Percentiles rank a stretch among this genome's conserved stretches.
Conservation (phyloP, 2,888 invertebrate genomes). For the Athrips mouffetella region DNA sequence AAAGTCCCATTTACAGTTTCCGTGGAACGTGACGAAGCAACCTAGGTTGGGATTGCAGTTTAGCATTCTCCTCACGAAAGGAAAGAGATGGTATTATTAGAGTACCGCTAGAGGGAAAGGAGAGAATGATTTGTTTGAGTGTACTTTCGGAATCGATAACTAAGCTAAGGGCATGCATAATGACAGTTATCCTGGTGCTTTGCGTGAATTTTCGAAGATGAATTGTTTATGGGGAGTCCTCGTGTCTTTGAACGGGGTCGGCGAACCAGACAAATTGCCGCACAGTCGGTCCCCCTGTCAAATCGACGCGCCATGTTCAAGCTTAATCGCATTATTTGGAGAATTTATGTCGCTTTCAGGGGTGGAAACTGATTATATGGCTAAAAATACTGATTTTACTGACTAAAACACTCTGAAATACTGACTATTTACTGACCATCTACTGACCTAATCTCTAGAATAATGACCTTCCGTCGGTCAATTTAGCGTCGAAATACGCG, state of each 20-base stretch:
- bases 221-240: conserved; percentile 52
- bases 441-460: no score
- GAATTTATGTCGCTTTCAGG: conserved; percentile 40
- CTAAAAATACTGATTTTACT: no score
- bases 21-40: conserved; percentile 36
- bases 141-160: conserved; percentile 48
- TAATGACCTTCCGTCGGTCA: no score
- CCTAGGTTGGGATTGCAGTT: conserved; percentile 47
- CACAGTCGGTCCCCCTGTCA: conserved; percentile 46
- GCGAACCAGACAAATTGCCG: conserved; percentile 62
- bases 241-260: conserved; percentile 50
- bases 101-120: conserved; percentile 39
- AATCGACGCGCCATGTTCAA: conserved; percentile 42
- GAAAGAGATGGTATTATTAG: conserved; percentile 50
- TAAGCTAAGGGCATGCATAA: conserved; percentile 42
- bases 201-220: conserved; percentile 50
- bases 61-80: conserved; percentile 47
- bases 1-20: conserved; percentile 50
- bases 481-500: no score
- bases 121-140: conserved; percentile 46
- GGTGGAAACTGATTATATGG: no score
- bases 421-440: no score
- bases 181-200: conserved; percentile 38
- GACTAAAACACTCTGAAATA: no score
- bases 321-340: conserved; percentile 57